These are phyloP conservation scores for Drosophila simulans DNA, from an alignment of 1,140 invertebrate species.

Conservation along the genomic window DNA sequence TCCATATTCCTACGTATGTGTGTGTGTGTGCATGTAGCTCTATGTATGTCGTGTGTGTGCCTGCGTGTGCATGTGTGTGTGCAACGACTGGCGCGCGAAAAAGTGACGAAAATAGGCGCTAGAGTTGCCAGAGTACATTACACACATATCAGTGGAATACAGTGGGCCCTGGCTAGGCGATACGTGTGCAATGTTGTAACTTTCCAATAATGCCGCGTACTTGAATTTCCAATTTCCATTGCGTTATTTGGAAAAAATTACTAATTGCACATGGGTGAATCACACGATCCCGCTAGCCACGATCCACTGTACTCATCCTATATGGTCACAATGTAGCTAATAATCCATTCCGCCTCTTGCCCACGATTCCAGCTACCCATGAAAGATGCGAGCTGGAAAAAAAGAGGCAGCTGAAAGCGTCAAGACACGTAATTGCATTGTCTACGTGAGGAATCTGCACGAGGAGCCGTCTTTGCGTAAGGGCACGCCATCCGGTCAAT, in stretches of 20 bases:
- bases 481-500: slow-evolving; percentile 2
- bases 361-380: slow-evolving; percentile 29
- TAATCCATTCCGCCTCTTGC: slow-evolving; percentile 11
- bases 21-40: not conserved
- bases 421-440: slow-evolving; percentile 73
- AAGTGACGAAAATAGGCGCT: slow-evolving; percentile 79
- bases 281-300: not conserved
- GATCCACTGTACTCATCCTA: slow-evolving; percentile 1
- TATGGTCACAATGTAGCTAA: slow-evolving; percentile 12
- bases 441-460: slow-evolving; percentile 59
- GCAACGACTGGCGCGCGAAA: slow-evolving; percentile 67
- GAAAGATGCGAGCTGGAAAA: slow-evolving; percentile 78
- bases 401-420: slow-evolving; percentile 59
- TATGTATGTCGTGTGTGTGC: not conserved
- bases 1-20: slow-evolving; percentile 1
- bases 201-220: not conserved
- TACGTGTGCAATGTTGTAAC: not conserved
- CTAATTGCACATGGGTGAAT: no score
- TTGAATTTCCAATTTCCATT: not conserved
- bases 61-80: slow-evolving; percentile 28
- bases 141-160: slow-evolving; percentile 1
- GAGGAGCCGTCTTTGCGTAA: slow-evolving; percentile 26
- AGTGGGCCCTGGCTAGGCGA: not conserved
- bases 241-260: no score
- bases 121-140: slow-evolving; percentile 62